Evolutionary conservation across 2,888 invertebrate genomes (phyloP), one percentile per base, ranked within the genome.

Genomic region (Sminthurinus aureus): DNA sequence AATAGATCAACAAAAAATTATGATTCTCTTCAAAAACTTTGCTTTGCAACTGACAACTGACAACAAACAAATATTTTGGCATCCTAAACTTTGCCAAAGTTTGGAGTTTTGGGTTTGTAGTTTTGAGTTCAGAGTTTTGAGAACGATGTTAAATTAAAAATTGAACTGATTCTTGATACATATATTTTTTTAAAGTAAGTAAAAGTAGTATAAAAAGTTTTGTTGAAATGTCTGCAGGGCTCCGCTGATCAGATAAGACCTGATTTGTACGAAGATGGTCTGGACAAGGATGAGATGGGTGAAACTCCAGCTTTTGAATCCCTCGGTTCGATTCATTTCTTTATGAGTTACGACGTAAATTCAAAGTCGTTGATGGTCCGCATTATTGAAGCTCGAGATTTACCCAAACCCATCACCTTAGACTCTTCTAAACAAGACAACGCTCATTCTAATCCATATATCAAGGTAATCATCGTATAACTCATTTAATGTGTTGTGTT

Each of bases 371-470:
- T 87, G 26, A 75, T 84, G 18, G 91, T 91, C 24, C 90, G 90
- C 87, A 88, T 91, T 66, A 90, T 91, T 82, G 91, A 91, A 87
- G 91, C 91, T 1, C 89, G 89, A 77, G 90, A 91, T 80, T 89
- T 91, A 24, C 90, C 91, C 0, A 89, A 89, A 52, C 91, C 91
- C 0, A 89, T 90, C 71, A 90, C 90, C 82, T 85, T 87, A 50
- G 88, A 89, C 81, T 89, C 90, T 85, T 89, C 89, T 85, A 90
- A 90, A 86, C 90, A 90, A 81, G 91, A 91, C 88, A 89, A 90
- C 89, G 90, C 91, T 13, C 91, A 91, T 86, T 91, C 91, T 18
- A 91, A 91, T 87, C 91, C 91, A 15, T 89, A 89, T 80, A 88
- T 89, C 50, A 88, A 88, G 83, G 89, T 91, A 66, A 89, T 89